Percentiles rank a stretch among this genome's conserved stretches.
phyloP scores from a whole-genome alignment of 2,797 vertebrate genomes.

The Simalia tracyae region DNA sequence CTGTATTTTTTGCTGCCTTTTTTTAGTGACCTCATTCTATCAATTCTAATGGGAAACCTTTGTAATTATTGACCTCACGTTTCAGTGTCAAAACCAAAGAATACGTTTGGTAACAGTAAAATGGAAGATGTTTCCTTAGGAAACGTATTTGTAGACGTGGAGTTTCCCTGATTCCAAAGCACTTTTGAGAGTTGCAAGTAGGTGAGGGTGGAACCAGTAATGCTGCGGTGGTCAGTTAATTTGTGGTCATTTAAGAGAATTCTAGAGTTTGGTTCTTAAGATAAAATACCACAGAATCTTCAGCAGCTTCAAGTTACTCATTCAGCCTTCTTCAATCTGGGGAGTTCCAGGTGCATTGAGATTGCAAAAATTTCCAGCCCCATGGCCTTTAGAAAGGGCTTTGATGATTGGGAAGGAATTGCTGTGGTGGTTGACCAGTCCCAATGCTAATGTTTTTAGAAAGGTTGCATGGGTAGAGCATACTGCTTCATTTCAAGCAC shows the following conservation, averaged over 20 bases:
- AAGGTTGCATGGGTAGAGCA: accelerated
- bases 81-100: background rate
- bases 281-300: background rate
- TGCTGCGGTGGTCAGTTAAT: background rate
- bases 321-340: background rate
- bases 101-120: background rate
- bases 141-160: background rate
- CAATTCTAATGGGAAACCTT: background rate
- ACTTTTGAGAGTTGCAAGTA: background rate
- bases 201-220: background rate
- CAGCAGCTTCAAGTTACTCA: background rate
- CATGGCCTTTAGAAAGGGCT: background rate
- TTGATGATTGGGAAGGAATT: background rate
- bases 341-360: background rate
- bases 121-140: background rate
- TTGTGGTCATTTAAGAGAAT: background rate
- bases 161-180: background rate
- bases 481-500: background rate
- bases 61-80: background rate
- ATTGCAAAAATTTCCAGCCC: background rate
- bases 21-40: background rate
- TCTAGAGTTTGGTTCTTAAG: background rate
- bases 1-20: background rate
- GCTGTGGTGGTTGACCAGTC: background rate
- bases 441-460: background rate